A percentile compares a stretch with the other conserved stretches of the same genome.
These are phyloP conservation scores for Ceratosolen solmsi DNA, from an alignment of 1,140 invertebrate species.

Conservation along the genomic window DNA sequence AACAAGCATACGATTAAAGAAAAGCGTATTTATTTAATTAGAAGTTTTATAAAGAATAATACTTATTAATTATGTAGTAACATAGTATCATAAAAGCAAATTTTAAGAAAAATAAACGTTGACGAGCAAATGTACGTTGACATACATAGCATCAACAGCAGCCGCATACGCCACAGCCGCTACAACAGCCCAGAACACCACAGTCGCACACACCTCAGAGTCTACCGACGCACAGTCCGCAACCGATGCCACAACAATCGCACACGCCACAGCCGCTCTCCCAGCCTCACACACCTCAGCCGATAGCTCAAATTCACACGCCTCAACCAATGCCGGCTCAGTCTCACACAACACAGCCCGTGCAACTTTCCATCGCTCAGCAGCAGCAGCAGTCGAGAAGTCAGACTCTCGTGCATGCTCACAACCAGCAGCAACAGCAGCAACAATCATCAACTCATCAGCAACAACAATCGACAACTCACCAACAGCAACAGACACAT, in stretches of 20 bases:
- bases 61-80: no score
- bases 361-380: constrained; percentile 54
- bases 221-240: constrained; percentile 67
- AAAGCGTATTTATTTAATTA: no score
- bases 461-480: constrained; percentile 57
- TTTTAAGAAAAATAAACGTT: no score
- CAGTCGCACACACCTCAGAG: constrained; percentile 68
- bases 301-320: constrained; percentile 63
- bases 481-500: constrained; percentile 60
- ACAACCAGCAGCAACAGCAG: constrained; percentile 63
- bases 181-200: constrained; percentile 68
- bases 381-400: constrained; percentile 59
- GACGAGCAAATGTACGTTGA: not conserved
- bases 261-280: constrained; percentile 75
- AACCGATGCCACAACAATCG: constrained; percentile 67
- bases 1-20: no score
- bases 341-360: constrained; percentile 53
- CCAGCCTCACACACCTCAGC: constrained; percentile 69
- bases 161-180: constrained; percentile 63
- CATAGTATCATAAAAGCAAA: no score
- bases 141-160: constrained; percentile 62
- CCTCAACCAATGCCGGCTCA: constrained; percentile 57
- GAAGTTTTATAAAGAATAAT: no score
- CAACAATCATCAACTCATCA: constrained; percentile 61
- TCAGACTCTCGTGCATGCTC: constrained; percentile 56